phyloP scores from a whole-genome alignment of 2,888 invertebrate genomes.

The Macaria liturata region DNA sequence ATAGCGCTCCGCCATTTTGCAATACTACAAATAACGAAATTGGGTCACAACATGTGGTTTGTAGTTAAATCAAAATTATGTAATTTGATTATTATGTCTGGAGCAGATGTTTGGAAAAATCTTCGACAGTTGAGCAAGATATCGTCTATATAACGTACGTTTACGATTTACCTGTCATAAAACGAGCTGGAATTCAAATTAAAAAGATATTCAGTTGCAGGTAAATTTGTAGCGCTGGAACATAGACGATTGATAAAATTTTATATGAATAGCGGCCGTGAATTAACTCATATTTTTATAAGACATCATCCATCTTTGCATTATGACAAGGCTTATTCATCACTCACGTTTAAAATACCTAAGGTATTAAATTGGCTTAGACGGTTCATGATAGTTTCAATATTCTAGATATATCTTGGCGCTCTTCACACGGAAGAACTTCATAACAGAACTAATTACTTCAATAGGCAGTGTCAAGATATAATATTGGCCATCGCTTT shows the following conservation, averaged over 20 bases:
- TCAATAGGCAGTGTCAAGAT: too few species aligned
- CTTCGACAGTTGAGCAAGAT: constrained; percentile 13
- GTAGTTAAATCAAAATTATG: constrained; percentile 44
- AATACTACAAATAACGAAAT: constrained; percentile 42
- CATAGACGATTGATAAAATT: constrained; percentile 33
- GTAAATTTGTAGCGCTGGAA: constrained; percentile 21
- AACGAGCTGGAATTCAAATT: constrained; percentile 24
- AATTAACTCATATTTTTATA: constrained; percentile 31
- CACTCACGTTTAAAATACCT: constrained; percentile 12
- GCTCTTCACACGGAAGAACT: constrained; percentile 53
- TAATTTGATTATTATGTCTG: constrained; percentile 42
- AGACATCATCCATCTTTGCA: constrained; percentile 29
- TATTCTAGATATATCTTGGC: constrained; percentile 35
- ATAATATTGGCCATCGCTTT: too few species aligned
- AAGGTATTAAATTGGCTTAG: constrained; percentile 25
- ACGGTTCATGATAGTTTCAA: constrained; percentile 23
- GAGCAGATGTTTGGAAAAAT: constrained; percentile 28
- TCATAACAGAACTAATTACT: neutral
- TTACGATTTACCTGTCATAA: constrained; percentile 19
- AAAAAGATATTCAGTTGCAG: constrained; percentile 20
- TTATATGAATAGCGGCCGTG: constrained; percentile 34
- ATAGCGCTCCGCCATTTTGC: constrained; percentile 44
- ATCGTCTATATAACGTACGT: constrained; percentile 12
- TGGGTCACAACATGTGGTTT: constrained; percentile 42
- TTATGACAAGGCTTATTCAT: constrained; percentile 28